Conservation (phyloP, 2,888 invertebrate genomes). For the Fissipunctia ypsillon region DNA sequence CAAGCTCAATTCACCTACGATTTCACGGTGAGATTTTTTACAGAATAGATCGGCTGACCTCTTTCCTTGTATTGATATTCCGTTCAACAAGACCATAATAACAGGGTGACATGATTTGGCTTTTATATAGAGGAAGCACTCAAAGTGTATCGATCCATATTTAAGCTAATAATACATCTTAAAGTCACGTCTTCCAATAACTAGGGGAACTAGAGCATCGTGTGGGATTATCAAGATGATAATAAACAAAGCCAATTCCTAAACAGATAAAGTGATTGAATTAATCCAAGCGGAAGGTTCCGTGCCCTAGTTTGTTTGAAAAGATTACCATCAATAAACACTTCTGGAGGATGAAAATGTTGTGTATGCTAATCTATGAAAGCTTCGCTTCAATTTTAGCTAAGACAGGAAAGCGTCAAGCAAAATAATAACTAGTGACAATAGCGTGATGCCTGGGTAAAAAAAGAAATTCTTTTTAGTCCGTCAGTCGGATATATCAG, state of each 20-base stretch:
- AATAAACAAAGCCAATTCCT: neutral
- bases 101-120: slow-evolving; percentile 24
- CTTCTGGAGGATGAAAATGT: neutral
- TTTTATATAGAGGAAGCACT: slow-evolving; percentile 19
- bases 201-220: neutral
- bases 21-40: too few species aligned
- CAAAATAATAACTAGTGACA: neutral
- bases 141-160: slow-evolving; percentile 24
- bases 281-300: neutral
- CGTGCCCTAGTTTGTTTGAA: neutral
- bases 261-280: neutral
- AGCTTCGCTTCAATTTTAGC: neutral
- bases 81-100: slow-evolving; percentile 6
- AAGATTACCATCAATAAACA: neutral
- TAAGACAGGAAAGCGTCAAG: too few species aligned
- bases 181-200: neutral
- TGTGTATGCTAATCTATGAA: neutral
- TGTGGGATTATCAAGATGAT: neutral
- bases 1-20: too few species aligned
- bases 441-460: too few species aligned
- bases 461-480: too few species aligned
- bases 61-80: slow-evolving; percentile 25
- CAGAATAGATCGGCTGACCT: too few species aligned
- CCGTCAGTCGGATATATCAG: too few species aligned
- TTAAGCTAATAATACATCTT: slow-evolving; percentile 15